A percentile compares a stretch with the other conserved stretches of the same genome.
Conservation (phyloP, 2,113 vertebrate genomes). For the Alexandromys fortis region DNA sequence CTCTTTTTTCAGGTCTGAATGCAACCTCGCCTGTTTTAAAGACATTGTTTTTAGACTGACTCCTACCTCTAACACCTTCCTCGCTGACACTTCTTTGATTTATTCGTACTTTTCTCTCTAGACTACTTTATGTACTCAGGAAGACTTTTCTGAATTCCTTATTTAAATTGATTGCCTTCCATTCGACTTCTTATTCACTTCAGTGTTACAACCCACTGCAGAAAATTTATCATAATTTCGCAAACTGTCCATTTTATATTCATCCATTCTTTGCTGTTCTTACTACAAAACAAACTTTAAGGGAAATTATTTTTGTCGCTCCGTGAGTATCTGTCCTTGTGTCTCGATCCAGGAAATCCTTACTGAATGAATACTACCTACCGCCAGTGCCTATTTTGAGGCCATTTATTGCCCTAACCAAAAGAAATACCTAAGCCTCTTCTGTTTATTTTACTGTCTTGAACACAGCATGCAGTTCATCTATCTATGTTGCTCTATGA, state of each 20-base stretch:
- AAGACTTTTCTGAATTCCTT: background rate
- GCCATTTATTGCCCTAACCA: constrained; percentile 39
- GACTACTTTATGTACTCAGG: background rate
- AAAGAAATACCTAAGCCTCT: background rate
- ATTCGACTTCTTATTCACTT: background rate
- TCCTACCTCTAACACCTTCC: background rate
- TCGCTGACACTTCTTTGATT: background rate
- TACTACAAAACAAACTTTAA: background rate
- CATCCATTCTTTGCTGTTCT: background rate
- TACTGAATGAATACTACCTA: background rate
- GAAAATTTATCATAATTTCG: background rate
- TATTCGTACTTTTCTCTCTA: background rate
- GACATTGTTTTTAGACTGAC: background rate
- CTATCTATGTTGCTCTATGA: constrained; percentile 62
- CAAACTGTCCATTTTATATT: background rate
- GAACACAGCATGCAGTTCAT: background rate
- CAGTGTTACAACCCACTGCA: background rate
- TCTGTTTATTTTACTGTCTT: constrained; percentile 4
- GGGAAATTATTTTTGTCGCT: background rate
- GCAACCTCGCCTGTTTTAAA: background rate
- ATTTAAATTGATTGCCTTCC: background rate
- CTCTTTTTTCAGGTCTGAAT: background rate
- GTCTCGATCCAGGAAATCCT: background rate
- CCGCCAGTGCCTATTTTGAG: background rate
- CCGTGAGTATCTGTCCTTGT: background rate